These are phyloP conservation scores for Corvus moneduloides DNA, from an alignment of 2,113 vertebrate species.

Conservation along the genomic window DNA sequence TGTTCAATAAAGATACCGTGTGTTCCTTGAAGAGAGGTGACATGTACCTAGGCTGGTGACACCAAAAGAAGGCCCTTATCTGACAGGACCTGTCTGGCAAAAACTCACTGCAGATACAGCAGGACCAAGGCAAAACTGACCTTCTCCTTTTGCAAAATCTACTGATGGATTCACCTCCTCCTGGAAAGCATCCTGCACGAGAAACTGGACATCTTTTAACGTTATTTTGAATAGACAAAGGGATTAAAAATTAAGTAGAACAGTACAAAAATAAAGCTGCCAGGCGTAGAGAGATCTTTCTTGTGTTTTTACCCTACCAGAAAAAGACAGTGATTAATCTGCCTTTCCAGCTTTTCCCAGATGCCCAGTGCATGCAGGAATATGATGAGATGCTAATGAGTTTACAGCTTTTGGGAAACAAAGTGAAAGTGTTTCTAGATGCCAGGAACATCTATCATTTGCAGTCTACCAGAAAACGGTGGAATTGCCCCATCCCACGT, in stretches of 20 bases:
- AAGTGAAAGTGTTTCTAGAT: neutral
- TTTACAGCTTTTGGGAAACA: constrained; percentile 26
- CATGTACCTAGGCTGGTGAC: neutral
- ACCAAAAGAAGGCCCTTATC: neutral
- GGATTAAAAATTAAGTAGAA: neutral
- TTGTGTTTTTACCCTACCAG: neutral
- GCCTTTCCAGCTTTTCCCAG: neutral
- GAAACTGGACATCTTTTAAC: neutral
- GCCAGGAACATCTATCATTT: constrained; percentile 18
- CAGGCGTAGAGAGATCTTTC: neutral
- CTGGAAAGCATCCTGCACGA: neutral
- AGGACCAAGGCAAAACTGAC: neutral
- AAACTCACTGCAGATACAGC: neutral
- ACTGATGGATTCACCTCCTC: neutral
- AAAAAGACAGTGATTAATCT: constrained; percentile 33
- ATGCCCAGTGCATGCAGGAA: neutral
- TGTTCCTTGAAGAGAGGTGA: neutral
- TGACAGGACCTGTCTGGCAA: neutral
- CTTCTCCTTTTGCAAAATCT: neutral
- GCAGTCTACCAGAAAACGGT: neutral
- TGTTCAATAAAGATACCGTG: neutral
- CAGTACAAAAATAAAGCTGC: neutral
- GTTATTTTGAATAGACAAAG: neutral
- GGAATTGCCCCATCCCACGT: neutral
- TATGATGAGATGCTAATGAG: constrained; percentile 13